Conservation (phyloP, 1,140 invertebrate genomes). For the Drosophila pseudoananassae region DNA sequence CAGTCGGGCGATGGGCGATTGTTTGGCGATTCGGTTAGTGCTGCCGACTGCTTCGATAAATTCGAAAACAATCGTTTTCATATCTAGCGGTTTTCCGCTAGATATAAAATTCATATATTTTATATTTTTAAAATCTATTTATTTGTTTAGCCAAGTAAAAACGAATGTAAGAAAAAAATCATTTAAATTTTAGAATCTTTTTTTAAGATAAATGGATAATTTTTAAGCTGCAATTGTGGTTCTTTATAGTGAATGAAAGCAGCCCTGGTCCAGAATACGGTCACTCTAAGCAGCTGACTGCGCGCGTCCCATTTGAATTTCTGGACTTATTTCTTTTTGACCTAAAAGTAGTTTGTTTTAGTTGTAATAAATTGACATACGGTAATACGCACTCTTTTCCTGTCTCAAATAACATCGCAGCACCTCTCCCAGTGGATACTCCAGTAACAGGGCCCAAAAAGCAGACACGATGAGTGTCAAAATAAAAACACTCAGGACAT, state of each 20-base stretch:
- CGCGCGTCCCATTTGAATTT: slow-evolving; percentile 35
- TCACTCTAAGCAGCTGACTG: slow-evolving; percentile 24
- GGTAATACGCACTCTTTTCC: slow-evolving; percentile 4
- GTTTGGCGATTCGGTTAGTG: too few relatives aligned
- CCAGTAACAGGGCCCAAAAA: slow-evolving; percentile 47
- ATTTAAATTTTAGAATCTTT: too few relatives aligned
- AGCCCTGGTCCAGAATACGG: neutral
- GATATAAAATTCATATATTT: too few relatives aligned
- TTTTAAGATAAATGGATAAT: neutral
- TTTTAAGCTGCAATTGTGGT: neutral
- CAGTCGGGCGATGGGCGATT: neutral
- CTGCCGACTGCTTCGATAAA: too few relatives aligned
- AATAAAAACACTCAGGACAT: slow-evolving; percentile 39
- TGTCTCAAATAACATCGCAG: slow-evolving; percentile 27
- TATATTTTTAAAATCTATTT: too few relatives aligned
- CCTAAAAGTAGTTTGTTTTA: neutral
- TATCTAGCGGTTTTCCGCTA: too few relatives aligned
- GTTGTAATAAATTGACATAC: neutral
- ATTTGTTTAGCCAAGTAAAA: too few relatives aligned
- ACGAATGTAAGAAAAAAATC: too few relatives aligned
- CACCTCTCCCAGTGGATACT: slow-evolving; percentile 60
- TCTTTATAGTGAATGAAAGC: neutral
- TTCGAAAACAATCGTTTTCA: too few relatives aligned
- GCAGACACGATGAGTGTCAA: slow-evolving; percentile 54
- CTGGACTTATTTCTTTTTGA: neutral